Base-by-base conservation (phyloP, 2,888 invertebrate species). In the Mythimna loreyi region DNA sequence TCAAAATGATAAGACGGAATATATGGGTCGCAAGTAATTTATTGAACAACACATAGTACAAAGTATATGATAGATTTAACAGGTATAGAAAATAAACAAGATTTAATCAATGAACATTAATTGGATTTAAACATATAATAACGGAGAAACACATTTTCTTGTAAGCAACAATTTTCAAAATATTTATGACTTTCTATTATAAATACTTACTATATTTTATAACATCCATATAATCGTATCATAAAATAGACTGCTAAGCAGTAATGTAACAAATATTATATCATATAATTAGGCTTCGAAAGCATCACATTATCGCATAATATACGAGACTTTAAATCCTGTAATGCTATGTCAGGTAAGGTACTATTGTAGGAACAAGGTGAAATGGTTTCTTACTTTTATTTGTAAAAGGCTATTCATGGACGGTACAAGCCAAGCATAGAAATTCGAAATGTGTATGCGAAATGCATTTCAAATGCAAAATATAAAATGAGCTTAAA, bases 391-490 rank as follows among this genome's bases (percentile, higher is more conserved):
- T 50, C 40, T 50, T 53, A 61, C 47, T 49, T 53, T 60, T 52
- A 67, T 71, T 73, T 52, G 8, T 77, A 55, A 70, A 73, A 73
- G 75, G 71, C 72, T 64, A 47, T 28, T 73, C 50, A 68, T 88
- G 93, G 94, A 93, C 93, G 94, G 93, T 88, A 82, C 78, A 86
- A 87, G 89, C 90, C 82, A 92, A 92, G 91, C 90, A 85, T 65
- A 68, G 40, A 76, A 78, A 76, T 75, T 75, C 69, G 67, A 72
- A 67, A 80, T 76, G 75, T 68, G 52, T 67, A 70, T 71, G 63
- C 67, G 82, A 91, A 92, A 92, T 91, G 90, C 90, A 89, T 87
- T 86, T 77, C 66, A 92, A 92, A 91, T 92, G 90, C 92, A 86
- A 84, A 81, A 80, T 81, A 86, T 76, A 78, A 82, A 84, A 85